These are phyloP conservation scores for Hippocampus barbouri DNA, from an alignment of 2,113 vertebrate species.

Conservation along the genomic window DNA sequence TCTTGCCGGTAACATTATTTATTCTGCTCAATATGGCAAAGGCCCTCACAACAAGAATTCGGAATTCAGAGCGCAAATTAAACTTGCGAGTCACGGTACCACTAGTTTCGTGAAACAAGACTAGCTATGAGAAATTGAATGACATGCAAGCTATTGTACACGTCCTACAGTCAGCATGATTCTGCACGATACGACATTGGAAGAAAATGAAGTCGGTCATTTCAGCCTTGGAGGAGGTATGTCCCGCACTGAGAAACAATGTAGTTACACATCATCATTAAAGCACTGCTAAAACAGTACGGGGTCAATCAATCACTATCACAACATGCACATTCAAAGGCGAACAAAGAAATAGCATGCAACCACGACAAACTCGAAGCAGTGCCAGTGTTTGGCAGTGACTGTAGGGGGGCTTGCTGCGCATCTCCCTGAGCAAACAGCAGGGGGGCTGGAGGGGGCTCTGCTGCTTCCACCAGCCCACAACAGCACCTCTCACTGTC, in stretches of 20 bases:
- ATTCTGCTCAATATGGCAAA: too few species aligned
- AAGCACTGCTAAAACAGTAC: neutral
- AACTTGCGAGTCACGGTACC: neutral
- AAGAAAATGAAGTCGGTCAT: neutral
- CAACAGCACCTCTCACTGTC: conserved; percentile 53
- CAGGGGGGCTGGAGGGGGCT: conserved; percentile 33
- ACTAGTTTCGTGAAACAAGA: neutral
- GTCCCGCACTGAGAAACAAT: neutral
- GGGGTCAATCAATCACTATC: too few species aligned
- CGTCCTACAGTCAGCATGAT: neutral
- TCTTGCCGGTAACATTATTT: too few species aligned
- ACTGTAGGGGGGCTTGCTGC: conserved; percentile 51
- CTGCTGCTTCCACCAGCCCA: conserved; percentile 58
- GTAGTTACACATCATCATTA: neutral
- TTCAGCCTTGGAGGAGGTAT: neutral
- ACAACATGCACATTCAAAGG: conserved; percentile 44
- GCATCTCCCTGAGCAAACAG: conserved; percentile 61
- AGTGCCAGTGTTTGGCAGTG: conserved; percentile 64
- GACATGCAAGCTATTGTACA: neutral
- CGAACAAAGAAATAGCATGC: conserved; percentile 50
- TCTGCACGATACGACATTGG: neutral
- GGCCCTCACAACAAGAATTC: too few species aligned
- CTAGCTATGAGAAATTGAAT: neutral
- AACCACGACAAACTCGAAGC: conserved; percentile 50
- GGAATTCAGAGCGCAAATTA: too few species aligned